Conservation (phyloP, 2,888 invertebrate species). For the Acholoe squamosa region DNA sequence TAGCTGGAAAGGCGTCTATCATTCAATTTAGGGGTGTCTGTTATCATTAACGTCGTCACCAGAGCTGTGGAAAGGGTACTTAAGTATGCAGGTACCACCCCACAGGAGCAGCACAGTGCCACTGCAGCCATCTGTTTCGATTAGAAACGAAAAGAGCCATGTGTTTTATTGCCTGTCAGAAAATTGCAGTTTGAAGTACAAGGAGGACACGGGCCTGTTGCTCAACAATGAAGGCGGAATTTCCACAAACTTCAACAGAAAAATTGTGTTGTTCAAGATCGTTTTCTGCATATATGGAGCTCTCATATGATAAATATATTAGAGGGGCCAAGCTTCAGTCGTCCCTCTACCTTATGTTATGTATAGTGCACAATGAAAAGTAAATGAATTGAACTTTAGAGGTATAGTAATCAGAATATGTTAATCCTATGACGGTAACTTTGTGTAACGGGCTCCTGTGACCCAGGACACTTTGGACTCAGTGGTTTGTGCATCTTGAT, state of each 20-base stretch:
- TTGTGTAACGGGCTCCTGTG: too few species aligned
- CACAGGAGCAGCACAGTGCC: slow-evolving; percentile 5
- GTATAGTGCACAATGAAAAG: too few species aligned
- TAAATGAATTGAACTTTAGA: too few species aligned
- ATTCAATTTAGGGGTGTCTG: background rate
- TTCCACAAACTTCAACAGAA: background rate
- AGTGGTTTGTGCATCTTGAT: background rate
- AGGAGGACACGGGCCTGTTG: background rate
- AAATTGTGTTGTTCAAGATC: too few species aligned
- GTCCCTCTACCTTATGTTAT: too few species aligned
- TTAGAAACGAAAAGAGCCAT: background rate
- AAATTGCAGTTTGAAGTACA: slow-evolving; percentile 18
- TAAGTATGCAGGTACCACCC: background rate
- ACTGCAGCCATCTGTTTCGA: slow-evolving; percentile 10
- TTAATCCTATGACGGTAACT: too few species aligned
- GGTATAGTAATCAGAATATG: too few species aligned
- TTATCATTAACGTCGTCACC: background rate
- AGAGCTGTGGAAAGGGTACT: background rate
- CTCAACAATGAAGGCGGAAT: background rate
- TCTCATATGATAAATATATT: too few species aligned
- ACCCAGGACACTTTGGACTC: too few species aligned
- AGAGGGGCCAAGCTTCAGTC: too few species aligned
- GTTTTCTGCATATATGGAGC: too few species aligned
- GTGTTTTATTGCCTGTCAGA: slow-evolving; percentile 4
- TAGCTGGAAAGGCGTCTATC: slow-evolving; percentile 3